These are phyloP conservation scores for Papilio xuthus DNA, from an alignment of 1,140 invertebrate genomes.

Conservation along the genomic window DNA sequence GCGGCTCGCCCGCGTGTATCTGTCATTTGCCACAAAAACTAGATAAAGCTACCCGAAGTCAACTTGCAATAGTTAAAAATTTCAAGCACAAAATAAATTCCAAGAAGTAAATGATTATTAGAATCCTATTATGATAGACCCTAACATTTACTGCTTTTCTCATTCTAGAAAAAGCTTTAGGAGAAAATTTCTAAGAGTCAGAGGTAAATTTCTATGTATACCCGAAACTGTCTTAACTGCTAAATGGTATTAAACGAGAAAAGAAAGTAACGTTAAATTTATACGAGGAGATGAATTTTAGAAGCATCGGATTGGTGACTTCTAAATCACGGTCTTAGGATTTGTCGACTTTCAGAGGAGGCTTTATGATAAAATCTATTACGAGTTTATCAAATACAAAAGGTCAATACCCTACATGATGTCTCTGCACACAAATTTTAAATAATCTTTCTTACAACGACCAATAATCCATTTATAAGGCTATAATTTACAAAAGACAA, in stretches of 20 bases:
- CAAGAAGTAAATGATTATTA: background rate
- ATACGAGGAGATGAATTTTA: no score
- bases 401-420: background rate
- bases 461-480: background rate
- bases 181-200: no score
- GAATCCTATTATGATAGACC: background rate
- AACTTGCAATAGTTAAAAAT: constrained; percentile 28
- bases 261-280: no score
- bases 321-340: no score
- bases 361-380: background rate
- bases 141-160: no score
- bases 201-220: no score
- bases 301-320: no score
- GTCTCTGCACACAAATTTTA: background rate
- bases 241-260: no score
- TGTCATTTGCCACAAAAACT: constrained; percentile 74
- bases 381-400: background rate
- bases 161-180: no score
- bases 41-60: constrained; percentile 67
- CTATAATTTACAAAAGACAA: constrained; percentile 14
- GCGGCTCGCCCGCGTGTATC: constrained; percentile 46
- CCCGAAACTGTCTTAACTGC: no score
- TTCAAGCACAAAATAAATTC: background rate
- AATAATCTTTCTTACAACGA: background rate
- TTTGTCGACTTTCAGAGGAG: no score